Conservation (phyloP, 92 coral and sea anemone species). For the Parazoanthus atlanticus region DNA sequence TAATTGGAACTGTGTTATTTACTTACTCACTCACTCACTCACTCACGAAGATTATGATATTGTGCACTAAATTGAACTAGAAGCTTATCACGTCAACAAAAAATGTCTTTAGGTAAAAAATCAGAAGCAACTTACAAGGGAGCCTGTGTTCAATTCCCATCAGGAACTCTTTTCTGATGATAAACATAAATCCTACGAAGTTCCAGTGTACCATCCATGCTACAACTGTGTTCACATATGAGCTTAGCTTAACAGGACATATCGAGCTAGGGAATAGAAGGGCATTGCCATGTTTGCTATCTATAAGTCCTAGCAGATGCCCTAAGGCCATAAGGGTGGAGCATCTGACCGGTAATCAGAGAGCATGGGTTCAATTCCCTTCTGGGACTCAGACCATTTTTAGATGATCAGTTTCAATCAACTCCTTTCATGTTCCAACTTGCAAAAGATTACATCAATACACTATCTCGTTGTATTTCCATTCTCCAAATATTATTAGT, state of each 20-base stretch:
- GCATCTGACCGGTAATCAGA: background rate
- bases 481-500: background rate
- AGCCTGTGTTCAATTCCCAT: background rate
- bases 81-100: background rate
- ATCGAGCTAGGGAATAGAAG: background rate
- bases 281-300: background rate
- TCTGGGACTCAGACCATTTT: background rate
- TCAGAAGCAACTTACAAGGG: background rate
- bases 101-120: background rate
- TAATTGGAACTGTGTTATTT: background rate
- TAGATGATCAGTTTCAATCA: background rate
- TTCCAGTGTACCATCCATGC: background rate
- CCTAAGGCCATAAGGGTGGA: background rate
- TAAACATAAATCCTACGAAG: background rate
- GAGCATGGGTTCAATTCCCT: background rate
- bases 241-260: background rate
- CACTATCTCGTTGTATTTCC: background rate
- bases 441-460: background rate
- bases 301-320: too few species aligned
- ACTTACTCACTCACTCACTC: background rate
- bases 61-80: background rate
- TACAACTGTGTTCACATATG: too few species aligned
- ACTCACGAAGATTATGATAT: too few species aligned
- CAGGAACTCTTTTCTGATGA: background rate
- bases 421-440: too few species aligned